Conservation (phyloP, 2,113 vertebrate genomes). For the Echinops telfairi region DNA sequence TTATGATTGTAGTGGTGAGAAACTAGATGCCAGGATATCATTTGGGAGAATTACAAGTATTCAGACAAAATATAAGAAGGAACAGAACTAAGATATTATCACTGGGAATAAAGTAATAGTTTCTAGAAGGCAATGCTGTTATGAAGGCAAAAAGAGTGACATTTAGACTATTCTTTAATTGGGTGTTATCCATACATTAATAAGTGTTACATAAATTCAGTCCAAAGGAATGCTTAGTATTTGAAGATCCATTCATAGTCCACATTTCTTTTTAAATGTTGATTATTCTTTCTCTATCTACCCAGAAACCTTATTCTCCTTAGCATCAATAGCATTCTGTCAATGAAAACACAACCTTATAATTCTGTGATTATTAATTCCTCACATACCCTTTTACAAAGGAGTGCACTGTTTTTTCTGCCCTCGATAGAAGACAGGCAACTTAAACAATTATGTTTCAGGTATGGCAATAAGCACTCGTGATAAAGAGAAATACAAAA, state of each 20-base stretch:
- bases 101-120: not conserved
- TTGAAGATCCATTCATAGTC: constrained; percentile 22
- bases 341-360: not conserved
- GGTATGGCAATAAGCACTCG: not conserved
- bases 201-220: constrained; percentile 17
- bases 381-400: not conserved
- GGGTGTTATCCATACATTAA: not conserved
- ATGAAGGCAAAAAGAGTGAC: not conserved
- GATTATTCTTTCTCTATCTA: constrained; percentile 24
- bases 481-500: not conserved
- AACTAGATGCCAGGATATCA: constrained; percentile 14
- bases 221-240: constrained; percentile 38
- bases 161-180: constrained; percentile 23
- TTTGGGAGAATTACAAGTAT: constrained; percentile 2
- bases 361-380: not conserved
- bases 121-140: not conserved
- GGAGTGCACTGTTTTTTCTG: not conserved
- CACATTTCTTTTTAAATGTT: constrained; percentile 45
- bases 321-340: constrained; percentile 16
- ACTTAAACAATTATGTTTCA: not conserved
- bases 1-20: constrained; percentile 1
- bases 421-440: not conserved
- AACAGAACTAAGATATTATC: not conserved
- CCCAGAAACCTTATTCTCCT: not conserved
- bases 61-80: constrained; percentile 5